Evolutionary conservation across 2,888 invertebrate genomes (phyloP), one percentile per base, ranked within the genome.

Genomic region (Limnephilus marmoratus): DNA sequence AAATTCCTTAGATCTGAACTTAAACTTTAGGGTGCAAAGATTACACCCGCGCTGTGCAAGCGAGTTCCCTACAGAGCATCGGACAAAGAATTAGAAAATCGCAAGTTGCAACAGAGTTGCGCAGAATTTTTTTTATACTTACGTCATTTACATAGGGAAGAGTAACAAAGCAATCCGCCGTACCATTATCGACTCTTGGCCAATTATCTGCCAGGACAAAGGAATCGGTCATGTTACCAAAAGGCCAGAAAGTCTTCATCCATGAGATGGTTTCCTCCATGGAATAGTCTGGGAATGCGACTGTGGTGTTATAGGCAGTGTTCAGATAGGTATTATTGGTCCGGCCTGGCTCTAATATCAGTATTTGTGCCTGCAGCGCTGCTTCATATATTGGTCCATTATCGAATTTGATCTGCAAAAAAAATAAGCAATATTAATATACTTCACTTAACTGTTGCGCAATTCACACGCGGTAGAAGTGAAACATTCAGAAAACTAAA

Each of bases 171-270:
- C n/a, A 94, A 93, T 45, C 94, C 93, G 2, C 95, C 95, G 90
- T 95, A 94, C 90, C 96, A 95, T 80, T 95, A 92, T 94, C 94
- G 91, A 94, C 96, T 95, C 92, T 94, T 15, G 97, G 97, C 97
- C 97, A 97, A 94, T 95, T 97, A 92, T 97, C 96, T 94, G 95
- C 95, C 89, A 97, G 94, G 37, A 96, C 93, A 81, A 96, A 94
- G 11, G 96, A 97, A 94, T 96, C 95, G n/a, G 95, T 91, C 18
- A 94, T 94, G 0, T 91, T 93, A 18, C n/a, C 13, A 45, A 92
- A 91, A 1, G 92, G 92, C 93, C 93, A 93, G 18, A 68, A 81
- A 3, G 82, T 34, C 18, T 81, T 90, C 31, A 92, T 37, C 93
- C 92, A 92, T 13, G 45, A 9, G 2, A 49, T 81, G 1, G 93